Base-by-base conservation (phyloP, 2,888 invertebrate genomes). In the Thera obeliscata region DNA sequence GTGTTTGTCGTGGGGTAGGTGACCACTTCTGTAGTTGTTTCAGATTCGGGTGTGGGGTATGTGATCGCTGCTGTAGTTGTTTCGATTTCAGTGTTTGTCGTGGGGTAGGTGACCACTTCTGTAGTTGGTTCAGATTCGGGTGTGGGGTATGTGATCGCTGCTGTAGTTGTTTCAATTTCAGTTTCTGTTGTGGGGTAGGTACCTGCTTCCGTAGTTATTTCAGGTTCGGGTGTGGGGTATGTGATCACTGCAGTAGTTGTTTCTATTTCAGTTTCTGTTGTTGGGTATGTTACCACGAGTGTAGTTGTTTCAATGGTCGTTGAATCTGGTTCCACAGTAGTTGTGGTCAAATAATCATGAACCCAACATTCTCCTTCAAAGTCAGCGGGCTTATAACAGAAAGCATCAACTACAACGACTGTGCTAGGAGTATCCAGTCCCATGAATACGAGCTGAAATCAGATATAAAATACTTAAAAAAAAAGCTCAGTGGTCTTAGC, bases 351-450 rank as follows among this genome's bases (percentile, higher is more conserved):
- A 12, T 12, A 33, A n/a, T 56, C 55, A 12, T 60, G 12, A 3
- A n/a, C 46, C 36, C 59, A 65, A 56, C 59, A 65, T 7, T 55
- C 64, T 49, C 48, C 59, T 0, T 60, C 64, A 56, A 48, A 55
- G 7, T 49, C 38, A 38, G 48, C 36, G 2, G 64, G 64, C 22
- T 52, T 65, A 22, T 65, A 65, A n/a, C 61, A 61, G 36, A 66
- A 61, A 35, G 61, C 56, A 57, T 61, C 66, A 56, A 66, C 66
- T 56, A 57, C 46, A 43, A 61, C 56, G 41, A 50, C 50, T 11
- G 50, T 38, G 0, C 5, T 22, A 3, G 2, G 38, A 49, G 55
- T 36, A n/a, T 33, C n/a, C 6, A 36, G 5, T n/a, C 55, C 64
- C 54, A 65, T 7, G 9, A 65, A 55, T 8, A 38, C 55, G 2